Percentiles rank a stretch among this genome's conserved stretches.
phyloP scores from a whole-genome alignment of 1,140 invertebrate species.

The Chrysoperla carnea region DNA sequence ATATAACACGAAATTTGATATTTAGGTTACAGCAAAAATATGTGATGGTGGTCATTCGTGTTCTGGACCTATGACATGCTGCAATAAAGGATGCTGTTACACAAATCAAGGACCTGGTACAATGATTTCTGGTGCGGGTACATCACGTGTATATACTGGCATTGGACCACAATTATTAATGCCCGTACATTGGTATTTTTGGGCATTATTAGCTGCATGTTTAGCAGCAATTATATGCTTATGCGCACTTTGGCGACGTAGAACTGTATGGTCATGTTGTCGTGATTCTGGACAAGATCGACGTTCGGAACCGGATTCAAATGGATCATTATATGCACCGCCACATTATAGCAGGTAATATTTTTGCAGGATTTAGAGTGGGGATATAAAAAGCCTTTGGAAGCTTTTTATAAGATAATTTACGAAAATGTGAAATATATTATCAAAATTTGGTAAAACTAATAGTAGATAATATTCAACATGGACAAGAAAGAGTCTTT shows the following conservation, averaged over 20 bases:
- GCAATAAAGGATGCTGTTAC: conserved; percentile 52
- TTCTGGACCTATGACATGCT: conserved; percentile 50
- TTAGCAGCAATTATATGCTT: conserved; percentile 39
- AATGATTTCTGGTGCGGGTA: conserved; percentile 23
- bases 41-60: conserved; percentile 38
- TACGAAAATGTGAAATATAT: no score
- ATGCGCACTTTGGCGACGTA: conserved; percentile 41
- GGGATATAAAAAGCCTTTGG: no score
- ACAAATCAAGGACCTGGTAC: conserved; percentile 26
- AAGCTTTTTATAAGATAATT: no score
- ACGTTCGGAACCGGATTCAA: conserved; percentile 48
- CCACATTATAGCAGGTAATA: conserved; percentile 42
- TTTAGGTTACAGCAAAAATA: conserved; percentile 8
- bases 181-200: conserved; percentile 26
- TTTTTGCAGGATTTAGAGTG: neutral
- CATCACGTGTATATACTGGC: conserved; percentile 26
- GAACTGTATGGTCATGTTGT: conserved; percentile 30
- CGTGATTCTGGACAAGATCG: conserved; percentile 14
- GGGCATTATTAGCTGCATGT: conserved; percentile 36
- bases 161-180: conserved; percentile 17
- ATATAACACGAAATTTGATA: no score
- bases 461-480: no score
- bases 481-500: no score
- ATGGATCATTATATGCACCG: conserved; percentile 55
- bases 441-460: no score